Conservation (phyloP, 2,888 invertebrate species). For the Crioceris asparagi region DNA sequence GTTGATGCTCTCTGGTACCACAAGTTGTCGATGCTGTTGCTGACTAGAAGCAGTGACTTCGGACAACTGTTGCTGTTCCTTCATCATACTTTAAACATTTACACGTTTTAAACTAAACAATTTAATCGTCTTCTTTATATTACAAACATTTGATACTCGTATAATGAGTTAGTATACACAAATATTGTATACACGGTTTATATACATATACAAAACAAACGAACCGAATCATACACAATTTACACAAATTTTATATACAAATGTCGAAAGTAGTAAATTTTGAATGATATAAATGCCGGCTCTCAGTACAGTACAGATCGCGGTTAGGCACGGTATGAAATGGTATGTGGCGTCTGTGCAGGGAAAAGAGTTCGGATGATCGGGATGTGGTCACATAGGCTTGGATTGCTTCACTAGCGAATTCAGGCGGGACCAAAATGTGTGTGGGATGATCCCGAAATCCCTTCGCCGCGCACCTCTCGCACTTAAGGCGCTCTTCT, state of each 20-base stretch:
- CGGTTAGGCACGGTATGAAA: too few relatives aligned
- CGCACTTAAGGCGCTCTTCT: too few relatives aligned
- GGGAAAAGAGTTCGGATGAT: slow-evolving; percentile 1
- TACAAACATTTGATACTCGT: slow-evolving; percentile 39
- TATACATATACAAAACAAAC: slow-evolving; percentile 34
- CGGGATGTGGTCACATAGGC: slow-evolving; percentile 1
- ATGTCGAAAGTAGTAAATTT: slow-evolving; percentile 20
- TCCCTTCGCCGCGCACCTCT: slow-evolving; percentile 1
- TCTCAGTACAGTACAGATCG: background rate
- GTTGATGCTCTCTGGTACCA: slow-evolving; percentile 33
- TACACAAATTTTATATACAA: slow-evolving; percentile 37
- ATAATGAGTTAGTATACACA: slow-evolving; percentile 34
- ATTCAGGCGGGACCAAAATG: background rate
- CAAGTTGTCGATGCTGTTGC: slow-evolving; percentile 28
- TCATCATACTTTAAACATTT: slow-evolving; percentile 39
- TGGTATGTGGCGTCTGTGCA: too few relatives aligned
- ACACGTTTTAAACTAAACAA: slow-evolving; percentile 35
- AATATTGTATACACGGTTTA: slow-evolving; percentile 36
- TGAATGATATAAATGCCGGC: background rate
- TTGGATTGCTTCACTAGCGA: slow-evolving; percentile 1
- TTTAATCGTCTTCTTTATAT: slow-evolving; percentile 37
- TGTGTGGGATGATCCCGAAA: slow-evolving; percentile 6
- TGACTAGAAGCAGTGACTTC: slow-evolving; percentile 32
- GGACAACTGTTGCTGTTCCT: slow-evolving; percentile 26
- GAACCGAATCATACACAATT: slow-evolving; percentile 36